Evolutionary conservation across 2,113 vertebrate species (phyloP).

Genomic region (Heterotis niloticus): DNA sequence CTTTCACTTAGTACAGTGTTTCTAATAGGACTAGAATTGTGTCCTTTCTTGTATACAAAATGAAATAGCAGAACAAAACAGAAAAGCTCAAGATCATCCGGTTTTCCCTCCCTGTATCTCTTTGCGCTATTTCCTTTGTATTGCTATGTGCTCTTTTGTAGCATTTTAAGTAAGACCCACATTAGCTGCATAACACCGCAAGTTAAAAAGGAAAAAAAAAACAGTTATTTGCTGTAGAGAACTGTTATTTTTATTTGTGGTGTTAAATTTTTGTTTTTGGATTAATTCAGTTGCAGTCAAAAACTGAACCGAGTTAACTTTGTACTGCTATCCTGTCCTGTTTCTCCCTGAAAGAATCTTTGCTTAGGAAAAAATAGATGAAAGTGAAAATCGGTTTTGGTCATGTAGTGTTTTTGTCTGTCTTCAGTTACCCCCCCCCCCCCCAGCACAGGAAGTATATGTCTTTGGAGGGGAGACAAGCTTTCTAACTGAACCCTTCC

Average conservation of each 20-base stretch:
- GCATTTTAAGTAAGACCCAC: constrained; percentile 1
- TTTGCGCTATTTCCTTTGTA: not conserved
- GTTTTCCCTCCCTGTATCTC: constrained; percentile 6
- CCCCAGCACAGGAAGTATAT: not conserved
- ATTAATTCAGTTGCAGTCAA: not conserved
- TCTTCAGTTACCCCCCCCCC: not conserved
- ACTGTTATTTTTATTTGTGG: not conserved
- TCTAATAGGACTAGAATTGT: not conserved
- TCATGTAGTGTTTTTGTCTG: not conserved
- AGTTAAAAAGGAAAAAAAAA: no score
- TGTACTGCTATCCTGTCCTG: not conserved
- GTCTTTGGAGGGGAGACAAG: constrained; percentile 1
- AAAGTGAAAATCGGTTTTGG: not conserved
- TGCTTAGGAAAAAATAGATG: not conserved
- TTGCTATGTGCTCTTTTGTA: not conserved
- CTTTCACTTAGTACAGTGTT: not conserved
- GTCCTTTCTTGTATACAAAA: not conserved
- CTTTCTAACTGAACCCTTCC: constrained; percentile 1
- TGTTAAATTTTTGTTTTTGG: not conserved
- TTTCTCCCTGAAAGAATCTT: not conserved
- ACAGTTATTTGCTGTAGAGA: not conserved
- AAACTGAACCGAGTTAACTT: not conserved
- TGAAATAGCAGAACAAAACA: no score
- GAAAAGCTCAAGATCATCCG: not conserved
- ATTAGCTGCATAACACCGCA: no score